Percentiles rank a stretch among this genome's conserved stretches.
Conservation (phyloP, 2,797 vertebrate species). For the Enteromius fasciolatus region DNA sequence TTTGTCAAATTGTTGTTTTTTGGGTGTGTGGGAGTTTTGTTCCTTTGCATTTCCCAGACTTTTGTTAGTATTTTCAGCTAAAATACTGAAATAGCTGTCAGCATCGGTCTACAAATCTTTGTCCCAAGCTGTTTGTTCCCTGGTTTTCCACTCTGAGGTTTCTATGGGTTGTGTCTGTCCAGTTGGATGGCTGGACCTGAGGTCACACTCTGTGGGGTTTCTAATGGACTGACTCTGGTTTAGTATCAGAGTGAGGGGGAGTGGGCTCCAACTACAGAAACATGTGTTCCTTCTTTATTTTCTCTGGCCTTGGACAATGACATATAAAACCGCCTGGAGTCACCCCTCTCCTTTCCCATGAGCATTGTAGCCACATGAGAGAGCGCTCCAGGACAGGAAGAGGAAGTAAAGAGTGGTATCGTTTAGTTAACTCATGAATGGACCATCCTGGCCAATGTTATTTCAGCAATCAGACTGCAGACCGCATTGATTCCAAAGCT, state of each 20-base stretch:
- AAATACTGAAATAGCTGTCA: conserved; percentile 27
- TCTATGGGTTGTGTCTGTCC: conserved; percentile 36
- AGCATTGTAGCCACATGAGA: conserved; percentile 49
- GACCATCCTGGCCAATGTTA: conserved; percentile 39
- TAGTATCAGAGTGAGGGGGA: conserved; percentile 33
- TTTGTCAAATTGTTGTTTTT: conserved; percentile 20
- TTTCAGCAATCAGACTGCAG: conserved; percentile 36
- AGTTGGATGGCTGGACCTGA: conserved; percentile 18
- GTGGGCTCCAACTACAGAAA: conserved; percentile 46
- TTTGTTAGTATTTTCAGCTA: conserved; percentile 27
- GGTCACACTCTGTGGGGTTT: conserved; percentile 47
- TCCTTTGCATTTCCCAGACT: conserved; percentile 36
- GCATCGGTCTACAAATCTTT: neutral
- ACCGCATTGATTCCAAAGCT: conserved; percentile 33
- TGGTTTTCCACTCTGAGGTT: conserved; percentile 47
- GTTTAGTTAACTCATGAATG: conserved; percentile 46
- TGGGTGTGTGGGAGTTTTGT: conserved; percentile 22
- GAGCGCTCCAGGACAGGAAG: conserved; percentile 41
- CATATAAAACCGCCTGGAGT: conserved; percentile 54
- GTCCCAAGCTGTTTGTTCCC: conserved; percentile 23
- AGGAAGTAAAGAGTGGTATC: conserved; percentile 50
- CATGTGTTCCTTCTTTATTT: conserved; percentile 61
- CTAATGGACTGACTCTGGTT: conserved; percentile 21
- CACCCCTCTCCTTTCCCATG: conserved; percentile 59
- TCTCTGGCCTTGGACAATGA: conserved; percentile 54